Evolutionary conservation across 2,797 vertebrate species (phyloP).

Genomic region (Halcyon smyrnensis): DNA sequence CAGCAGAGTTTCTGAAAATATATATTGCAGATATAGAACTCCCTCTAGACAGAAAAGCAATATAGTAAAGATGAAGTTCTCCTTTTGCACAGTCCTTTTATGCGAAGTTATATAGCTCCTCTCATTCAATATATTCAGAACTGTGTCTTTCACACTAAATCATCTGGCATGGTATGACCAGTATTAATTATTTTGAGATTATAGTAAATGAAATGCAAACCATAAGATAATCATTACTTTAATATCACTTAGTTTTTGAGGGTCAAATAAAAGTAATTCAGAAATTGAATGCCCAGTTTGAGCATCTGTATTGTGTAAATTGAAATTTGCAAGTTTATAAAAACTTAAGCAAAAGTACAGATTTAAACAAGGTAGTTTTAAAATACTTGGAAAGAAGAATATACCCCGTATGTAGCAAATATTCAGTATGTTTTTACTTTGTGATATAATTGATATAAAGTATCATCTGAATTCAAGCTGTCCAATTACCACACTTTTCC

Average conservation of each 20-base stretch:
- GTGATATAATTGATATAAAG: neutral
- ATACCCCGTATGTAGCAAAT: neutral
- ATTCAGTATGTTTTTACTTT: neutral
- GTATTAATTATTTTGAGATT: constrained; percentile 15
- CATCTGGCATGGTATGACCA: neutral
- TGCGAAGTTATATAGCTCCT: constrained; percentile 8
- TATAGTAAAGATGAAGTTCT: constrained; percentile 42
- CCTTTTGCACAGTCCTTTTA: constrained; percentile 45
- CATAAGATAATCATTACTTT: constrained; percentile 31
- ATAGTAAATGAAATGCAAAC: constrained; percentile 48
- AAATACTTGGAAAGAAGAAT: neutral
- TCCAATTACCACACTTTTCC: neutral
- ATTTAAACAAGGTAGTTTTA: neutral
- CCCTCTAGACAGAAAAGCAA: constrained; percentile 60
- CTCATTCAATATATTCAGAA: constrained; percentile 11
- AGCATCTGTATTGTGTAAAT: neutral
- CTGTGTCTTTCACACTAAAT: constrained; percentile 29
- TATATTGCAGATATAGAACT: constrained; percentile 59
- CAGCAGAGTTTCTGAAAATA: constrained; percentile 56
- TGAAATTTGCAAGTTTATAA: neutral
- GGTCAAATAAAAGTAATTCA: constrained; percentile 42
- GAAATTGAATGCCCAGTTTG: neutral
- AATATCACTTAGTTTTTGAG: constrained; percentile 14
- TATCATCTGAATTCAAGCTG: neutral
- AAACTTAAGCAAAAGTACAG: neutral